These are phyloP conservation scores for Hypsibius dujardini DNA, from an alignment of 1,140 invertebrate species.

Conservation along the genomic window DNA sequence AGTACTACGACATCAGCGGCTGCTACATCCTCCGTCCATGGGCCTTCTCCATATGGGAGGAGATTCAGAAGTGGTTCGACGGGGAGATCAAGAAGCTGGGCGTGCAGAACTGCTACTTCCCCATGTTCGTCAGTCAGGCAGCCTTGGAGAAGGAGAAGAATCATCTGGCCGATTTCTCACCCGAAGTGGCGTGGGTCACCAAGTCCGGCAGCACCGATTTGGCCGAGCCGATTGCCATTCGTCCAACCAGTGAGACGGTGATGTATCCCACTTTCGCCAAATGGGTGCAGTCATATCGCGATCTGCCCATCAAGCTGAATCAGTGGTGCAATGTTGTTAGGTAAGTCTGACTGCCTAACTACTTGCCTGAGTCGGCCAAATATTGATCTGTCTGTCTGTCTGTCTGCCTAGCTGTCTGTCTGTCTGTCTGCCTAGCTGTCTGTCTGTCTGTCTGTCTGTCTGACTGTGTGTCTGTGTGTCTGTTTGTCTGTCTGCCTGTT, in stretches of 20 bases:
- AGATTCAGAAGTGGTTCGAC: conserved; percentile 74
- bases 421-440: no score
- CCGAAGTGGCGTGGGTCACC: conserved; percentile 97
- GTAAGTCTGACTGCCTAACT: conserved; percentile 30
- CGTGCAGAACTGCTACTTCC: conserved; percentile 94
- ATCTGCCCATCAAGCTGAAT: conserved; percentile 84
- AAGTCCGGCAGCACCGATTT: conserved; percentile 78
- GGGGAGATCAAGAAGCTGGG: conserved; percentile 71
- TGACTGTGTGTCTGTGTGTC: no score
- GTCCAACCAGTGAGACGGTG: conserved; percentile 95
- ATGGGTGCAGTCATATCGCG: conserved; percentile 94
- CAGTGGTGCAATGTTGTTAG: conserved; percentile 99
- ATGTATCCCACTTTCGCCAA: conserved; percentile 98
- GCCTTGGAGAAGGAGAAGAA: conserved; percentile 85
- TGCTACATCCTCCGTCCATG: conserved; percentile 95
- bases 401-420: no score
- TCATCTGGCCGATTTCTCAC: conserved; percentile 94
- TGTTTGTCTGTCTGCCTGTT: no score
- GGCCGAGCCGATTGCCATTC: conserved; percentile 91
- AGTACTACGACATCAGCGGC: conserved; percentile 97
- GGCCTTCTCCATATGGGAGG: conserved; percentile 91
- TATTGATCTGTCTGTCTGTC: no score
- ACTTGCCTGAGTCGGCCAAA: neutral
- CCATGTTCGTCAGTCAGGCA: conserved; percentile 80
- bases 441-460: no score